Base-by-base conservation (phyloP, 1,140 invertebrate species). In the Lucilia sericata region DNA sequence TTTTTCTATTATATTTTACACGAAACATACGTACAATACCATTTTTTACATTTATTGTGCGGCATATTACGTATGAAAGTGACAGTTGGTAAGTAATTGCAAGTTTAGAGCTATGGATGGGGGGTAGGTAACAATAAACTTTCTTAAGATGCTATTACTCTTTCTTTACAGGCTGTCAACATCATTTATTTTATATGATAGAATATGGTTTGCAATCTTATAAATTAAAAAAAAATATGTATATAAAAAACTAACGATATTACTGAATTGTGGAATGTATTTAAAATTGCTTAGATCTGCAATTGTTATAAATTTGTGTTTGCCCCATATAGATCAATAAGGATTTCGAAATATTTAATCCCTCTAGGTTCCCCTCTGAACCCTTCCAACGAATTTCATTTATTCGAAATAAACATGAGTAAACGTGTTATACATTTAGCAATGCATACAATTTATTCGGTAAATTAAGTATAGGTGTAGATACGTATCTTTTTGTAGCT, bases 101-200 rank as follows among this genome's bases (percentile, higher is more conserved):
- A n/a, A 9, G 36, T 42, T n/a, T 78, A 42, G 5, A 42, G 7
- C 10, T 42, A 42, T 19, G 76, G 25, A 21, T 21, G 76, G 76
- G n/a, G 76, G 7, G n/a, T 19, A 8, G 10, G 65, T 70, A 7
- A 30, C 25, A 21, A 70, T 70, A 14, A 78, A 78, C n/a, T 30
- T 42, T 49, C 42, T 80, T 80, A 80, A 80, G 76, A 80, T 80
- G 9, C 21, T 42, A 78, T 21, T 49, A 49, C 42, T 80, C 42
- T 42, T 49, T 80, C n/a, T 42, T 42, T 17, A 42, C n/a, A 21
- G 19, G 10, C 10, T 49, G 42, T 49, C 76, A 80, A 51, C 76
- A 51, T 80, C 76, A 80, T 25, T 49, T 80, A 80, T 21, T 21
- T 36, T 80, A 51, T 49, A 19, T 49, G 25, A 49, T 42, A 21